Base-by-base conservation (phyloP, 2,113 vertebrate genomes). In the Bagarius yarrelli region DNA sequence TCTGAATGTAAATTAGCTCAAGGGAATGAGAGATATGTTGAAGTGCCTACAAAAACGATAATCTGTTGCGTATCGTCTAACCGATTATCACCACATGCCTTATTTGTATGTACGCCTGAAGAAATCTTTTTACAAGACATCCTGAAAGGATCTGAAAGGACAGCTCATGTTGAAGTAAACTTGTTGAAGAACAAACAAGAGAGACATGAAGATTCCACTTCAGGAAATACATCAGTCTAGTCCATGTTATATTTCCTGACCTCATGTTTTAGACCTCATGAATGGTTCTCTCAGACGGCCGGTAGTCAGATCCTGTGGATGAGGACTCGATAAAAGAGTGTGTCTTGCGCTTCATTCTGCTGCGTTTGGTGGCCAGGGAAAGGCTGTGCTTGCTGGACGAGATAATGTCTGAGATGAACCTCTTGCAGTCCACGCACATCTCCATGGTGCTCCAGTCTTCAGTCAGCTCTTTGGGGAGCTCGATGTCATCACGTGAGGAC, bases 361-460 rank as follows among this genome's bases (percentile, higher is more conserved):
- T 95, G 70, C 98, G 89, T 83, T 97, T 98, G 91, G 96, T 98
- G 89, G 98, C 98, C 93, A 99, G 91, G 0, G 96, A 95, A 25
- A 99, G 92, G 90, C 98, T 99, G 88, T 94, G 95, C 83, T 96
- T 96, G 91, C 98, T 97, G 8, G 97, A 98, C 69, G 89, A 96
- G 87, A 99, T 99, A 88, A 99, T 98, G 86, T 99, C 98, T 0
- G 92, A 94, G 93, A 99, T 98, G 89, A 99, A 99, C 90, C 95
- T 98, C 91, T 97, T 99, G 91, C 98, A 99, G 95, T 99, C 97
- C 85, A 99, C 96, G 0, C 98, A 99, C 84, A 99, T 96, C 87
- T 99, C 98, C 96, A 98, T 99, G 15, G 94, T 94, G 90, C 95
- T 96, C 98, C 97, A 99, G 91, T 99, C 98, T 89, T 98, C 97